Evolutionary conservation across 1,140 invertebrate genomes (phyloP).

Genomic region (Drosophila elegans): DNA sequence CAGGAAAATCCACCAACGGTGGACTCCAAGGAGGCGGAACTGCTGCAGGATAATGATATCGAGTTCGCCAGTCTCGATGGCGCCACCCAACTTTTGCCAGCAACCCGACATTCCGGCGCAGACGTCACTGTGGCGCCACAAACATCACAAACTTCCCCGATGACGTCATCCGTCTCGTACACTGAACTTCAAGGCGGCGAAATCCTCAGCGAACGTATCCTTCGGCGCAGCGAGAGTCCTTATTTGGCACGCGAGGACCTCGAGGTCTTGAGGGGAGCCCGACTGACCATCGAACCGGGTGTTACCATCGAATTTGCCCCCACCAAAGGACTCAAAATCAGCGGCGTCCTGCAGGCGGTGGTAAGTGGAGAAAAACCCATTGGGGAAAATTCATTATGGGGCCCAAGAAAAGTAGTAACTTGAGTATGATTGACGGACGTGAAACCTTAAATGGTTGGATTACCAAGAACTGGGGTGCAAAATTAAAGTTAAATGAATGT

Average conservation of each 20-base stretch:
- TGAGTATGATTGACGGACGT: constrained; percentile 8
- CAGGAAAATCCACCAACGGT: constrained; percentile 43
- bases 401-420: constrained; percentile 5
- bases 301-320: constrained; percentile 94
- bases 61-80: constrained; percentile 83
- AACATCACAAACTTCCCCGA: constrained; percentile 45
- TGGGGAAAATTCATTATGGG: constrained; percentile 2
- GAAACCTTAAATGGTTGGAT: constrained; percentile 3
- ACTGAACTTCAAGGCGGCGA: constrained; percentile 83
- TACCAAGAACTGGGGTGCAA: constrained; percentile 2
- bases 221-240: constrained; percentile 88
- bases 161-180: constrained; percentile 71
- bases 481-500: not conserved
- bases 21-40: constrained; percentile 49
- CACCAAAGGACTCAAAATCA: constrained; percentile 95
- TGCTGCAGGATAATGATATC: constrained; percentile 73
- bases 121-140: constrained; percentile 67
- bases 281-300: constrained; percentile 93
- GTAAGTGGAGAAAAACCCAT: constrained; percentile 86
- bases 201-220: constrained; percentile 86
- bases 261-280: constrained; percentile 90
- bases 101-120: constrained; percentile 46
- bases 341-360: constrained; percentile 93
- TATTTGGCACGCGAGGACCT: constrained; percentile 93
- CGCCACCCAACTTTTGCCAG: constrained; percentile 70